phyloP scores from a whole-genome alignment of 2,888 invertebrate species.

The Rotaria socialis region DNA sequence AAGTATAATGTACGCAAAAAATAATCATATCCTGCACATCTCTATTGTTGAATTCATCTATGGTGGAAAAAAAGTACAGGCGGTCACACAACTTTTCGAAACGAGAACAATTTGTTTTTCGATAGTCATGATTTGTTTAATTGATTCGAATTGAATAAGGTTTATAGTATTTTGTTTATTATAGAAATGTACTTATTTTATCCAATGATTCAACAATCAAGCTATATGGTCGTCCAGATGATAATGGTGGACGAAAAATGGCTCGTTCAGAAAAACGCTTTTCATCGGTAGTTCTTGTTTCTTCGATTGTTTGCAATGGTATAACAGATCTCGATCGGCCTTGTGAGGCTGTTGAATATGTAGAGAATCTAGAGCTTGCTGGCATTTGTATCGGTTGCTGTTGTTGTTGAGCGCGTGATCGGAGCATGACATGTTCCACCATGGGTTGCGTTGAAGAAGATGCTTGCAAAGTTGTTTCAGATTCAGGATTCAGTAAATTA shows the following conservation, averaged over 20 bases:
- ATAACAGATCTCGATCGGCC: background rate
- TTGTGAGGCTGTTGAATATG: background rate
- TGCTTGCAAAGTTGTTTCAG: background rate
- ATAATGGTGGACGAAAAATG: background rate
- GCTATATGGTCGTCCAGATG: background rate
- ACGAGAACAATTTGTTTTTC: background rate
- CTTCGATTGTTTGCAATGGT: background rate
- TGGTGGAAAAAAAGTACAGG: no score
- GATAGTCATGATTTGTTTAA: background rate
- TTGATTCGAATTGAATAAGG: background rate
- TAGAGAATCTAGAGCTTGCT: background rate
- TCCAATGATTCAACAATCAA: background rate
- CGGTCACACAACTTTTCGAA: background rate
- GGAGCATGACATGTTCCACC: background rate
- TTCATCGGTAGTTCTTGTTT: background rate
- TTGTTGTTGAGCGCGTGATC: background rate
- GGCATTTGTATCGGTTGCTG: background rate
- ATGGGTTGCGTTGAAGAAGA: background rate
- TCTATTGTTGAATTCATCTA: no score
- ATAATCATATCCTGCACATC: no score
- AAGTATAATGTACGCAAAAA: no score
- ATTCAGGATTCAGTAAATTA: background rate
- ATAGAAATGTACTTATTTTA: background rate
- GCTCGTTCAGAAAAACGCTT: background rate
- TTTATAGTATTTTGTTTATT: background rate